A percentile compares a stretch with the other conserved stretches of the same genome.
phyloP scores from a whole-genome alignment of 2,888 invertebrate species.

The Heteropelma amictum region DNA sequence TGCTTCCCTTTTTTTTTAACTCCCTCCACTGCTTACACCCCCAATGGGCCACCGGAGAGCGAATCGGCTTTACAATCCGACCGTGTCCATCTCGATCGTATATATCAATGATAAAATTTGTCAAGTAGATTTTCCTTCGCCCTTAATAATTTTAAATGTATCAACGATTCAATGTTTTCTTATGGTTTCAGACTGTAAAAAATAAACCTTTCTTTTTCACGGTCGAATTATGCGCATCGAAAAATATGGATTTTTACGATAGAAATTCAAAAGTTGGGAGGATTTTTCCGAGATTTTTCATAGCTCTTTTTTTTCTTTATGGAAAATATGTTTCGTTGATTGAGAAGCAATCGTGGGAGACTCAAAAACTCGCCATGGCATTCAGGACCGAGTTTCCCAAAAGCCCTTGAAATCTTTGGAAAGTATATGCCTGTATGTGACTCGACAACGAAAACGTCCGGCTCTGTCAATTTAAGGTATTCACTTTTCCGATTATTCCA shows the following conservation, averaged over 20 bases:
- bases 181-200: not conserved
- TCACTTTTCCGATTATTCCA: slow-evolving; percentile 54
- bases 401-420: too few species aligned
- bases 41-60: slow-evolving; percentile 7
- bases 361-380: too few species aligned
- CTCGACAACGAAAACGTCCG: slow-evolving; percentile 12
- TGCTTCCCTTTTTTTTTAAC: slow-evolving; percentile 15
- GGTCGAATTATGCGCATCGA: too few species aligned
- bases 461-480: slow-evolving; percentile 30
- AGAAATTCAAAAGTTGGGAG: too few species aligned
- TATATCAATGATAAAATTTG: slow-evolving; percentile 45
- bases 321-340: too few species aligned
- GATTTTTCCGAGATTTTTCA: too few species aligned
- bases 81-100: slow-evolving; percentile 38
- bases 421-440: slow-evolving; percentile 3
- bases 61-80: slow-evolving; percentile 27
- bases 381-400: too few species aligned
- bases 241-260: too few species aligned
- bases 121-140: slow-evolving; percentile 24
- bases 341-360: too few species aligned
- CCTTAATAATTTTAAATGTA: slow-evolving; percentile 22
- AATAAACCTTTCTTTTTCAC: too few species aligned
- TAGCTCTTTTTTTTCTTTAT: too few species aligned
- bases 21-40: not conserved
- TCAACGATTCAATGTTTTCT: not conserved